Percentiles rank a stretch among this genome's conserved stretches.
phyloP scores from a whole-genome alignment of 2,888 invertebrate genomes.

The Rhynchonema sp. region DNA sequence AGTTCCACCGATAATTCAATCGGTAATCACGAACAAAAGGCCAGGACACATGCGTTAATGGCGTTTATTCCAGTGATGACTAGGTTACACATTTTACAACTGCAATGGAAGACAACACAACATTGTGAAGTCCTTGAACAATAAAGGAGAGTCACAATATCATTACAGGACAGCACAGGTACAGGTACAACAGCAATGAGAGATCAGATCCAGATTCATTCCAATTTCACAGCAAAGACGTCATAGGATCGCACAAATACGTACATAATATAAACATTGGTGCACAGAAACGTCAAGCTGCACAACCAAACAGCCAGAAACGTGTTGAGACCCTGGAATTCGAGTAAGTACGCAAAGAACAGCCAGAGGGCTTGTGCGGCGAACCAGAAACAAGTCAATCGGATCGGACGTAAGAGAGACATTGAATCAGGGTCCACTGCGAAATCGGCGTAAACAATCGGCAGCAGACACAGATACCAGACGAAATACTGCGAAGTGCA shows the following conservation, averaged over 20 bases:
- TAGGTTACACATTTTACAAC: no score
- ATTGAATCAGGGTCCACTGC: neutral
- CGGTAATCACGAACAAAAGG: no score
- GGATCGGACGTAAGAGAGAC: neutral
- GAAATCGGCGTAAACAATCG: slow-evolving; percentile 41
- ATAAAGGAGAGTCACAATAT: no score
- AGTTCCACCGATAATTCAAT: no score
- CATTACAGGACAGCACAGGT: no score
- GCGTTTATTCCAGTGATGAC: no score
- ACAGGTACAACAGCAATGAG: no score
- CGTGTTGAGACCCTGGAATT: slow-evolving; percentile 63
- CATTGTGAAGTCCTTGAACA: no score
- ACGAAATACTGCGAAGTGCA: slow-evolving; percentile 85
- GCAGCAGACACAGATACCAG: slow-evolving; percentile 78
- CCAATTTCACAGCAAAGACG: neutral
- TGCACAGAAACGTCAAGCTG: slow-evolving; percentile 58
- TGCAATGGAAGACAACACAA: no score
- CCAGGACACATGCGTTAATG: no score
- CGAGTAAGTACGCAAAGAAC: slow-evolving; percentile 66
- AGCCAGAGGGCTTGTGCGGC: slow-evolving; percentile 65
- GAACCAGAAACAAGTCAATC: slow-evolving; percentile 38
- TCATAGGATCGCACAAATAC: no score
- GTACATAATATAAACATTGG: slow-evolving; percentile 44
- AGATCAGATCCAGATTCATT: neutral
- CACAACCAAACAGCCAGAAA: slow-evolving; percentile 66